Percentiles rank a stretch among this genome's conserved stretches.
Evolutionary conservation across 2,797 vertebrate species (phyloP).

Genomic region (Scolopax rusticola): DNA sequence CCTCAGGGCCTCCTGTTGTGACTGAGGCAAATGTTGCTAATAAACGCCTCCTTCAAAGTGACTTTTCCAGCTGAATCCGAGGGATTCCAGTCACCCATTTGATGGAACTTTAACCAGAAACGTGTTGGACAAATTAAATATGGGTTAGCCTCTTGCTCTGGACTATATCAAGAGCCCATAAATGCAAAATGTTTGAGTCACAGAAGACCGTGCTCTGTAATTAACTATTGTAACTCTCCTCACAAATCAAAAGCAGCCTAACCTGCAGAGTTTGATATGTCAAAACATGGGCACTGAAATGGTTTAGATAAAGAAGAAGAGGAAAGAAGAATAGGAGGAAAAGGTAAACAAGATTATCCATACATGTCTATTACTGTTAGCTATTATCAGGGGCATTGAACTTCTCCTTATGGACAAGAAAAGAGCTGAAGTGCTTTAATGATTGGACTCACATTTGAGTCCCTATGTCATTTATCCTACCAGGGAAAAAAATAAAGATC

Average conservation of each 20-base stretch:
- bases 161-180: slow-evolving; percentile 81
- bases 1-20: slow-evolving; percentile 78
- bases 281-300: slow-evolving; percentile 18
- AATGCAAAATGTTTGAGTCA: slow-evolving; percentile 83
- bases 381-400: not conserved
- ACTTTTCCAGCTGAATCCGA: slow-evolving; percentile 73
- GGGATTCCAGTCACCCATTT: slow-evolving; percentile 72
- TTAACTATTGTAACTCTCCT: slow-evolving; percentile 83
- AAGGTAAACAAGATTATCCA: slow-evolving; percentile 18
- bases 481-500: not conserved
- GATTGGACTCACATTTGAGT: not conserved
- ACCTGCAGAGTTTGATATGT: slow-evolving; percentile 57
- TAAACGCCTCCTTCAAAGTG: slow-evolving; percentile 80
- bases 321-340: not conserved
- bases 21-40: slow-evolving; percentile 83
- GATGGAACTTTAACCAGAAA: slow-evolving; percentile 85
- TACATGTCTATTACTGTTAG: not conserved
- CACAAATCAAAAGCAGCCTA: slow-evolving; percentile 79
- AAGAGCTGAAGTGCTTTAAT: not conserved
- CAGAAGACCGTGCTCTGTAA: slow-evolving; percentile 75
- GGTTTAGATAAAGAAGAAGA: not conserved
- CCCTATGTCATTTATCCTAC: not conserved
- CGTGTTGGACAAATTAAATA: slow-evolving; percentile 88
- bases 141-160: slow-evolving; percentile 84
- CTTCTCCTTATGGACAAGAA: not conserved